Percentiles rank a stretch among this genome's conserved stretches.
Conservation (phyloP, 2,888 invertebrate species). For the Pycnomerus fuliginosus region DNA sequence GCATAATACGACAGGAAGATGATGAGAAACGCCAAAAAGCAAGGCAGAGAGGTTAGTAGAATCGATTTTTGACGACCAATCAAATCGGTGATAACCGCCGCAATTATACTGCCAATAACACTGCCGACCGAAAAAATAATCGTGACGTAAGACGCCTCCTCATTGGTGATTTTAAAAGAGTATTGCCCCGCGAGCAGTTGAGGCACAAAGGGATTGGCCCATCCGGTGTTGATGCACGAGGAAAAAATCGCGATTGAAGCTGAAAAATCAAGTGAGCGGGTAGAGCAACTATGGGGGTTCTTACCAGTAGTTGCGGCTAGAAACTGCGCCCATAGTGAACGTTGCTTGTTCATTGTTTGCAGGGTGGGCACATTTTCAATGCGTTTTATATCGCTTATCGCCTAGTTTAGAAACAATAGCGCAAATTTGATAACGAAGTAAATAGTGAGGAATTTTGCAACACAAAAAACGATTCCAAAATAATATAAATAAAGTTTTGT, state of each 20-base stretch:
- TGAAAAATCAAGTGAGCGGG: too few species aligned
- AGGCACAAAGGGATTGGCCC: slow-evolving; percentile 34
- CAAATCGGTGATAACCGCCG: slow-evolving; percentile 25
- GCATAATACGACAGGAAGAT: slow-evolving; percentile 24
- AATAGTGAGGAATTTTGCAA: too few species aligned
- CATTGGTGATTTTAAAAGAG: slow-evolving; percentile 28
- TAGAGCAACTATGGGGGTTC: too few species aligned
- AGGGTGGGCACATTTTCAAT: too few species aligned
- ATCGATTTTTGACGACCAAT: slow-evolving; percentile 34
- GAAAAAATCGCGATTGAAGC: slow-evolving; percentile 23
- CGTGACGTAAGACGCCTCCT: slow-evolving; percentile 36
- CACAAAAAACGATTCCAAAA: too few species aligned
- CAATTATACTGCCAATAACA: slow-evolving; percentile 30
- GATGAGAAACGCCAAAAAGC: slow-evolving; percentile 25
- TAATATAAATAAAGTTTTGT: too few species aligned
- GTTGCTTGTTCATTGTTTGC: too few species aligned
- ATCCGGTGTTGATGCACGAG: slow-evolving; percentile 29
- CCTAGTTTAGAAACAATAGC: too few species aligned
- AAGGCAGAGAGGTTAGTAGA: slow-evolving; percentile 27
- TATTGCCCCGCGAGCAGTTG: slow-evolving; percentile 32
- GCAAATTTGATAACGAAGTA: too few species aligned
- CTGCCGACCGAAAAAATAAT: slow-evolving; percentile 32
- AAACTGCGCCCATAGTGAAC: too few species aligned
- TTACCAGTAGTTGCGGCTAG: too few species aligned
- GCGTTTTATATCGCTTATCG: too few species aligned